A percentile compares a stretch with the other conserved stretches of the same genome.
phyloP scores from a whole-genome alignment of 2,888 invertebrate genomes.

The Agrochola litura region DNA sequence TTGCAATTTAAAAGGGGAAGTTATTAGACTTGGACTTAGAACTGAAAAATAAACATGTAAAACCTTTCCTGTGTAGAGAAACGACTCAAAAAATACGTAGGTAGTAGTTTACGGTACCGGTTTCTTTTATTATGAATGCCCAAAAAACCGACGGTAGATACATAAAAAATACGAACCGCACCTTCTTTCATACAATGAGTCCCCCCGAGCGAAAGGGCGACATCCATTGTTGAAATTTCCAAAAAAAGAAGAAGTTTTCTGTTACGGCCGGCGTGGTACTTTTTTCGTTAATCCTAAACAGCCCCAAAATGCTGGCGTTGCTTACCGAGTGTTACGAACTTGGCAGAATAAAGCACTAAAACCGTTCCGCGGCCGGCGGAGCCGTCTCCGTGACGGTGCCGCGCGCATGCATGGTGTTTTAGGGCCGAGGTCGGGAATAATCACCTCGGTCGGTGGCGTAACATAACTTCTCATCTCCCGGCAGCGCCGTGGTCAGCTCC shows the following conservation, averaged over 20 bases:
- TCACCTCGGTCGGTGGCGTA: conserved; percentile 90
- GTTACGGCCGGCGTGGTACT: conserved; percentile 66
- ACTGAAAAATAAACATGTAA: conserved; percentile 47
- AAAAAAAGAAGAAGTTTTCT: conserved; percentile 71
- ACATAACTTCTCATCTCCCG: conserved; percentile 88
- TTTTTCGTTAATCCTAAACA: conserved; percentile 76
- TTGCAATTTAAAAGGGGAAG: conserved; percentile 9
- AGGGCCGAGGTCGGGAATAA: conserved; percentile 86
- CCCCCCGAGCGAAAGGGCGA: conserved; percentile 80
- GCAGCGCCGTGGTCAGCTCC: conserved; percentile 86
- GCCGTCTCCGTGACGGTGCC: conserved; percentile 77
- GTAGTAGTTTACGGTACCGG: conserved; percentile 63
- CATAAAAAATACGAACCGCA: conserved; percentile 74
- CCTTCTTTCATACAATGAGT: conserved; percentile 75
- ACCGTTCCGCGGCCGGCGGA: conserved; percentile 59
- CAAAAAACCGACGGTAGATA: conserved; percentile 64
- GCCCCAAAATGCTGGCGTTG: conserved; percentile 78
- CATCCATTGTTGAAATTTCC: conserved; percentile 81
- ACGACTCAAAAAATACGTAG: conserved; percentile 62
- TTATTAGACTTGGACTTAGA: conserved; percentile 15
- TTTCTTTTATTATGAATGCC: conserved; percentile 63
- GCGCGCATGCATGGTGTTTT: conserved; percentile 84
- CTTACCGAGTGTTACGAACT: conserved; percentile 80
- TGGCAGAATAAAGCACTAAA: conserved; percentile 61
- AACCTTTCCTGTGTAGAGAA: conserved; percentile 44